Conservation (phyloP, 1,140 invertebrate species). For the Centruroides sculpturatus region DNA sequence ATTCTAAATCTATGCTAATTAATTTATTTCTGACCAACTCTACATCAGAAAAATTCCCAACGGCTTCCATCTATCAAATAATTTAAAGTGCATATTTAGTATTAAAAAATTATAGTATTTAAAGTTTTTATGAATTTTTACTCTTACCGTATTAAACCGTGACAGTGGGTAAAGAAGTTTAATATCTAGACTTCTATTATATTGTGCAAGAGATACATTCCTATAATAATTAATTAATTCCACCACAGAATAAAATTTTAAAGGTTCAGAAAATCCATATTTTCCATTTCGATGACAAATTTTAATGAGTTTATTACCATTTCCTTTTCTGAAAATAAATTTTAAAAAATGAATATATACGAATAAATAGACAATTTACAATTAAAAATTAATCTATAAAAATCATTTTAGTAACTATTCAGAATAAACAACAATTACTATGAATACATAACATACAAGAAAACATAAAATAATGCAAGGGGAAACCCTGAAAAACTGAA, state of each 20-base stretch:
- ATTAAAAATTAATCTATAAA: conserved; percentile 74
- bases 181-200: conserved; percentile 82
- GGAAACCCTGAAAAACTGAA: too few species aligned
- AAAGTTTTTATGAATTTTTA: background rate
- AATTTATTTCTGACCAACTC: conserved; percentile 54
- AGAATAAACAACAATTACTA: too few species aligned
- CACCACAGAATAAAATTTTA: conserved; percentile 77
- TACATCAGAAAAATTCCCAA: conserved; percentile 37
- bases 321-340: conserved; percentile 49
- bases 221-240: conserved; percentile 82
- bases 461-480: too few species aligned
- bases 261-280: conserved; percentile 83
- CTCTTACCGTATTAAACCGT: conserved; percentile 37
- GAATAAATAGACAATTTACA: conserved; percentile 58
- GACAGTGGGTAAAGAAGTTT: conserved; percentile 70
- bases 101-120: too few species aligned
- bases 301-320: conserved; percentile 90
- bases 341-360: too few species aligned
- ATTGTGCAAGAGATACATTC: conserved; percentile 68
- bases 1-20: conserved; percentile 55
- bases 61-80: background rate
- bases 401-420: conserved; percentile 91
- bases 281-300: conserved; percentile 79
- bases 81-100: too few species aligned
- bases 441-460: too few species aligned